Conservation (phyloP, 1,140 invertebrate genomes). For the Gryon sp. region DNA sequence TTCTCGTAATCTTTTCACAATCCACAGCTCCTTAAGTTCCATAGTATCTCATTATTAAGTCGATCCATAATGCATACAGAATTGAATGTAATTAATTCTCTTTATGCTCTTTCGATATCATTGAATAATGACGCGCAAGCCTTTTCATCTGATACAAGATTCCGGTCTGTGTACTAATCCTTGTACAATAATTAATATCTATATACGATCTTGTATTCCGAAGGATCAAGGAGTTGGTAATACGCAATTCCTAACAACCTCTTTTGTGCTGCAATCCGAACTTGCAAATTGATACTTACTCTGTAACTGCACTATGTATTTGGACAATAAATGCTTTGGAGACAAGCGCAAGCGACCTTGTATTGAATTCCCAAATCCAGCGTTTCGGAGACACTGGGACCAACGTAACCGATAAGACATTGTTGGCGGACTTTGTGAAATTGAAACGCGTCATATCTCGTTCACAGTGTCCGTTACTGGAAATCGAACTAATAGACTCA, state of each 20-base stretch:
- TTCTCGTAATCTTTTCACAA: not conserved
- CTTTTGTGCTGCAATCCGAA: conserved; percentile 41
- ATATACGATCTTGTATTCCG: conserved; percentile 29
- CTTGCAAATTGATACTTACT: conserved; percentile 56
- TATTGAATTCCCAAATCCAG: conserved; percentile 47
- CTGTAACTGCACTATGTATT: conserved; percentile 17
- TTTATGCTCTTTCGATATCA: not conserved
- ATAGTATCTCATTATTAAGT: too few species aligned
- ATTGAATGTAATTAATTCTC: conserved; percentile 3
- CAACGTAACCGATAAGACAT: conserved; percentile 57
- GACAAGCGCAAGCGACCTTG: conserved; percentile 35
- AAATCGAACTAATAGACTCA: too few species aligned
- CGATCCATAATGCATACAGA: too few species aligned
- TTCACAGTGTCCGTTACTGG: conserved; percentile 18
- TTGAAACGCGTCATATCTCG: conserved; percentile 32
- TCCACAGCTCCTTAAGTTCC: conserved; percentile 13
- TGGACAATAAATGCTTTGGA: conserved; percentile 45
- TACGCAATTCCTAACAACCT: conserved; percentile 26
- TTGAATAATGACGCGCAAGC: conserved; percentile 6
- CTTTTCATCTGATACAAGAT: conserved; percentile 7
- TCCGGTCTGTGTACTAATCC: conserved; percentile 4
- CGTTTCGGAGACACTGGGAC: conserved; percentile 32
- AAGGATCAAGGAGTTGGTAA: conserved; percentile 19
- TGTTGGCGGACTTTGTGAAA: conserved; percentile 40
- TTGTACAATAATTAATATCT: conserved; percentile 30